A percentile compares a stretch with the other conserved stretches of the same genome.
Conservation (phyloP, 2,888 invertebrate genomes). For the Neuroscelio doddi region DNA sequence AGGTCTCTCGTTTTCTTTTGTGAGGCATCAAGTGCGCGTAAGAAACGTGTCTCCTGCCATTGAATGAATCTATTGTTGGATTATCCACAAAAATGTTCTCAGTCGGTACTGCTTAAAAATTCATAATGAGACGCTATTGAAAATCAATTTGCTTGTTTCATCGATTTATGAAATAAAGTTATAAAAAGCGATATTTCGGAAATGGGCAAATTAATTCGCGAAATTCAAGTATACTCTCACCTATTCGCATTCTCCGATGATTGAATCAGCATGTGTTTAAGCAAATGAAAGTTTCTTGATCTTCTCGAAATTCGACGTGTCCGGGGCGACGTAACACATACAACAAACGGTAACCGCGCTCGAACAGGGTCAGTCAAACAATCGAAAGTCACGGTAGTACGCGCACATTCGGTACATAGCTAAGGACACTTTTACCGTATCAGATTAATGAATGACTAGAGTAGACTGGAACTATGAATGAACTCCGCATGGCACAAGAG, state of each 20-base stretch:
- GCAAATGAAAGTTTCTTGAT: neutral
- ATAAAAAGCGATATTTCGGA: neutral
- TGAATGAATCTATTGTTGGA: neutral
- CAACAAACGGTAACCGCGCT: conserved; percentile 2
- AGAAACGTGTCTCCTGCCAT: neutral
- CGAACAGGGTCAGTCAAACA: conserved; percentile 54
- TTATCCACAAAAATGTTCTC: conserved; percentile 2
- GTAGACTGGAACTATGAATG: conserved; percentile 68
- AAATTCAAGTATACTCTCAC: conserved; percentile 51
- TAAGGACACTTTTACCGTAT: conserved; percentile 57
- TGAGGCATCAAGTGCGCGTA: conserved; percentile 8
- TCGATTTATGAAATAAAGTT: too few relatives aligned
- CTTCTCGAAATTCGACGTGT: neutral
- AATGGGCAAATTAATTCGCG: neutral
- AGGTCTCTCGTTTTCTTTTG: conserved; percentile 7
- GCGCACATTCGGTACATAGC: conserved; percentile 42
- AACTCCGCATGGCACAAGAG: conserved; percentile 62
- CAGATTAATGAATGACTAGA: conserved; percentile 67
- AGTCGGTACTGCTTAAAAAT: neutral
- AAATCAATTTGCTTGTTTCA: neutral
- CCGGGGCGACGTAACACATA: neutral
- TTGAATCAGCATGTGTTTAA: neutral
- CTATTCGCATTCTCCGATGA: conserved; percentile 63
- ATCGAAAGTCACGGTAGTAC: conserved; percentile 37
- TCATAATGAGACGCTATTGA: conserved; percentile 8